phyloP scores from a whole-genome alignment of 1,140 invertebrate genomes.

The Coptotermes formosanus region DNA sequence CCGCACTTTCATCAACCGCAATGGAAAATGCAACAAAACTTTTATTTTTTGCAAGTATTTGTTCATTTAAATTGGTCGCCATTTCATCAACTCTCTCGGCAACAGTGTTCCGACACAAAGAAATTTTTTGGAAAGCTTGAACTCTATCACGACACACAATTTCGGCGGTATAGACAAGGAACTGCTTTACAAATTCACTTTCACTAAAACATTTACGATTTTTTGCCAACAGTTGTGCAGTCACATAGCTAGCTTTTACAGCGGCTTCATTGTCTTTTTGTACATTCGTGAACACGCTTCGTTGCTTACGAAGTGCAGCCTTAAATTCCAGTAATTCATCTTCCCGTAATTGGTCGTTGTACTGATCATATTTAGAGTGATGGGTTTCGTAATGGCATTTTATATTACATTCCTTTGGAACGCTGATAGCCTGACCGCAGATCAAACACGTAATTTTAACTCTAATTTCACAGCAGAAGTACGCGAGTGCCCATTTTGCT shows the following conservation, averaged over 20 bases:
- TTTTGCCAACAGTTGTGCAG: constrained; percentile 21
- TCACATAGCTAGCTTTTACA: too few species aligned
- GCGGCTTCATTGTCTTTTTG: constrained; percentile 16
- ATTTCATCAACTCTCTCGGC: constrained; percentile 19
- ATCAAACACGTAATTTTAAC: constrained; percentile 23
- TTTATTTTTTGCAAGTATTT: constrained; percentile 2
- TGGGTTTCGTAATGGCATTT: constrained; percentile 1
- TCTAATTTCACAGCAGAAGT: too few species aligned
- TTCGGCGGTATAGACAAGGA: too few species aligned
- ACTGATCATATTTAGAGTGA: too few species aligned
- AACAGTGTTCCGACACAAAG: constrained; percentile 23
- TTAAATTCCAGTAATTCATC: too few species aligned
- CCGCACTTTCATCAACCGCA: constrained; percentile 28
- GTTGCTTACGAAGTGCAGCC: too few species aligned
- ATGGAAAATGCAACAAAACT: background rate
- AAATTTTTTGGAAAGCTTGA: constrained; percentile 22
- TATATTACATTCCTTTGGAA: constrained; percentile 23
- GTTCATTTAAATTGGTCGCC: background rate
- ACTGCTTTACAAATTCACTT: constrained; percentile 23
- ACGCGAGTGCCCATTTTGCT: too few species aligned
- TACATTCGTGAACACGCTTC: too few species aligned
- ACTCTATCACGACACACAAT: too few species aligned
- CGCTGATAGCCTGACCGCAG: constrained; percentile 5
- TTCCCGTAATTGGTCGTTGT: too few species aligned
- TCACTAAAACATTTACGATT: constrained; percentile 23